Evolutionary conservation across 2,888 invertebrate genomes (phyloP), one percentile per base, ranked within the genome.

Genomic region (Patella ulyssiponensis): DNA sequence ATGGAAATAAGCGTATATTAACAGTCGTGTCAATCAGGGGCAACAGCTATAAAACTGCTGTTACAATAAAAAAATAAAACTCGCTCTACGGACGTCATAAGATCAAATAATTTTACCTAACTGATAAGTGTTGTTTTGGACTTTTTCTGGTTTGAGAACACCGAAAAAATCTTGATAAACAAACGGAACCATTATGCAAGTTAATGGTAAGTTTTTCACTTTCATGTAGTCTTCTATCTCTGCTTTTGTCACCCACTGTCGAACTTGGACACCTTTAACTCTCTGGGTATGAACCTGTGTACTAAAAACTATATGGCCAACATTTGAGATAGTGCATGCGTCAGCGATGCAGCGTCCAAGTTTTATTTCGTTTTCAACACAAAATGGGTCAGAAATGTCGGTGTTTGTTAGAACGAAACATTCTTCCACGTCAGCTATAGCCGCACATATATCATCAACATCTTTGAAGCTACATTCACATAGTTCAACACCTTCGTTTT

Each of bases 241-340:
- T 3, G 89, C 88, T 82, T 90, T 90, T 23, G 89, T 87, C 74
- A 89, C 89, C 78, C 90, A 83, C 80, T 90, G 88, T 3, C 88
- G 83, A 7, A 86, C 89, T 77, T 85, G 81, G 14, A 88, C 82
- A 1, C 89, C 88, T 23, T 85, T 84, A n/a, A 87, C 83, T 51
- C 83, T 75, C 53, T 86, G 82, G 1, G 88, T 87, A 78, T 88
- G 84, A 33, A 89, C 82, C 77, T 90, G 88, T 20, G 90, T 90
- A 81, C 87, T 87, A 80, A 85, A 88, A 11, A 90, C 81, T 11
- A 90, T 87, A 75, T 90, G 89, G 1, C 80, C 75, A 52, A 90
- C 83, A 3, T 81, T 81, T 4, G 81, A 83, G 2, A 77, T 64
- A 71, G 76, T 79, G 78, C 89, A 89, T 51, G 88, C 89, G 58